These are phyloP conservation scores for Sitta carolinensis DNA, from an alignment of 2,797 vertebrate genomes.

Conservation along the genomic window DNA sequence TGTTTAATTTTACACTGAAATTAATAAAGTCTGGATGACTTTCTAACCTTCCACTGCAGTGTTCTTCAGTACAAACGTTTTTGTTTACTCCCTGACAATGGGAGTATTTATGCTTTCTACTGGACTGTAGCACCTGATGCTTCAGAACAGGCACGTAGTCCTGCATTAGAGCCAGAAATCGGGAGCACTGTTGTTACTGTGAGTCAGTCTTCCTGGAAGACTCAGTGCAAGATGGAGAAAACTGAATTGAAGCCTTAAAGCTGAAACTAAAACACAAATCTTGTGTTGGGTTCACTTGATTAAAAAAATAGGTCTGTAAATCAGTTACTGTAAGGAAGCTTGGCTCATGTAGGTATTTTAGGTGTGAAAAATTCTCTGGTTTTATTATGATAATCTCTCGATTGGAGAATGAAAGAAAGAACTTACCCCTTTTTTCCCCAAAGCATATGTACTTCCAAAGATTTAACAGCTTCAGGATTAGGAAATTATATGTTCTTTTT, in stretches of 20 bases:
- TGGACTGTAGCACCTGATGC: neutral
- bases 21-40: neutral
- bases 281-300: neutral
- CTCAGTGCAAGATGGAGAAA: neutral
- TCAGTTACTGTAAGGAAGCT: neutral
- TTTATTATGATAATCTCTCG: neutral
- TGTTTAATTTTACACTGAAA: neutral
- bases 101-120: neutral
- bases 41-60: neutral
- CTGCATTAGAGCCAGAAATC: neutral
- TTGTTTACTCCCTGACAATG: neutral
- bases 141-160: neutral
- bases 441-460: neutral
- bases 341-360: neutral
- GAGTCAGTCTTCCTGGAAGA: neutral
- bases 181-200: neutral
- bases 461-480: neutral
- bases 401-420: neutral
- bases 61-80: neutral
- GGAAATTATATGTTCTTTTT: neutral
- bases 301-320: neutral
- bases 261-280: neutral
- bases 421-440: rapidly evolving
- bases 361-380: neutral
- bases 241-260: neutral